A percentile compares a stretch with the other conserved stretches of the same genome.
Evolutionary conservation across 2,888 invertebrate genomes (phyloP).

Genomic region (Scaptomyza cyrtandrae): DNA sequence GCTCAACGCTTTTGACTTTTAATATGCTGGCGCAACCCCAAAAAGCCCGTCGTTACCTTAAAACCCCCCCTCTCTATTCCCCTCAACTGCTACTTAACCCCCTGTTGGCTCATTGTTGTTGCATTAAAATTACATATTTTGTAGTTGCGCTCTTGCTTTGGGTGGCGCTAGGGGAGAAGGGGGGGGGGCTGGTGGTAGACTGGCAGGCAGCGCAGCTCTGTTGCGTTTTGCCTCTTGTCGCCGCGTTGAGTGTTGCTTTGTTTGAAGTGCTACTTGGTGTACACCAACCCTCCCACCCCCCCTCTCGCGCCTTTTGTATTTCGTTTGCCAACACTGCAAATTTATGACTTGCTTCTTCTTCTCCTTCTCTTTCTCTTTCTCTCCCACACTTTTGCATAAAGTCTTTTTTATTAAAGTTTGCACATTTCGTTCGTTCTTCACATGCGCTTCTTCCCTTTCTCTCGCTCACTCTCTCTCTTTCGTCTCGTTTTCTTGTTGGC

Average conservation of each 20-base stretch:
- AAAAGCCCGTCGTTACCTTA: conserved; percentile 56
- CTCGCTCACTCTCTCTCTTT: not conserved
- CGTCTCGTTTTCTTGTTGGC: conserved; percentile 1
- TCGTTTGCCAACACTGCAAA: conserved; percentile 52
- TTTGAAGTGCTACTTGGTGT: conserved; percentile 72
- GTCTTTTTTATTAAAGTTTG: conserved; percentile 76
- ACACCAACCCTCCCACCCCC: conserved; percentile 9
- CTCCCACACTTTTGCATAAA: conserved; percentile 25
- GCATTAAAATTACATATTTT: conserved; percentile 69
- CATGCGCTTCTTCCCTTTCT: conserved; percentile 32
- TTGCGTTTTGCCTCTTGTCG: not conserved
- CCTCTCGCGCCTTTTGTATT: not conserved
- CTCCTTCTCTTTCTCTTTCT: not conserved
- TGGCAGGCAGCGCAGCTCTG: not conserved
- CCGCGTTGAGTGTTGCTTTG: conserved; percentile 75
- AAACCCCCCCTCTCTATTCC: conserved; percentile 12
- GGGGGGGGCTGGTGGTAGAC: not conserved
- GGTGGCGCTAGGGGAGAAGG: not conserved
- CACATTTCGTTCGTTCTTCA: conserved; percentile 65
- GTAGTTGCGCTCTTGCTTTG: conserved; percentile 3
- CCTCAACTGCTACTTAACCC: not conserved
- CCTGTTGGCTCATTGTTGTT: conserved; percentile 46
- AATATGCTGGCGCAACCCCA: conserved; percentile 67
- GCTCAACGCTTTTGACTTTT: conserved; percentile 75
- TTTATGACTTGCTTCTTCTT: conserved; percentile 54